A percentile compares a stretch with the other conserved stretches of the same genome.
phyloP scores from a whole-genome alignment of 1,140 invertebrate genomes.

The Druon quercuslanigerum region DNA sequence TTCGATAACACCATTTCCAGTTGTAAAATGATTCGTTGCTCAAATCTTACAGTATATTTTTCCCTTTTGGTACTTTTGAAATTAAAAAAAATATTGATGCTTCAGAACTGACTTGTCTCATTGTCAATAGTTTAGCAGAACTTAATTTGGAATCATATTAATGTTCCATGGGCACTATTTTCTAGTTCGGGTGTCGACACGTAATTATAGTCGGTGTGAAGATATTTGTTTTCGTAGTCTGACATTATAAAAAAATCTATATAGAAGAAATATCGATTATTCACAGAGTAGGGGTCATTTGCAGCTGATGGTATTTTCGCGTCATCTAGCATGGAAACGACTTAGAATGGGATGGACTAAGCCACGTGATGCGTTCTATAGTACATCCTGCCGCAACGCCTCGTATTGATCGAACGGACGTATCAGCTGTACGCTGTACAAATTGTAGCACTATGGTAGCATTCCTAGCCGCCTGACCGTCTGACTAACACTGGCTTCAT shows the following conservation, averaged over 20 bases:
- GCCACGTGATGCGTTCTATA: slow-evolving; percentile 62
- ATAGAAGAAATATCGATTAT: slow-evolving; percentile 18
- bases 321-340: slow-evolving; percentile 35
- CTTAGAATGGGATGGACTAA: slow-evolving; percentile 58
- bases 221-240: background rate
- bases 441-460: slow-evolving; percentile 48
- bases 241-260: background rate
- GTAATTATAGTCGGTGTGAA: slow-evolving; percentile 6
- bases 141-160: too few species aligned
- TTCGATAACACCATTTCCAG: too few species aligned
- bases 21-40: too few species aligned
- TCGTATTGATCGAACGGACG: slow-evolving; percentile 66
- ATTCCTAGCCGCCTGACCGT: slow-evolving; percentile 46
- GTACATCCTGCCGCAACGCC: slow-evolving; percentile 66
- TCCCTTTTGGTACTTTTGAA: too few species aligned
- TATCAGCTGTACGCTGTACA: slow-evolving; percentile 63
- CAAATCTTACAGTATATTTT: too few species aligned
- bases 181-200: too few species aligned
- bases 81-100: too few species aligned
- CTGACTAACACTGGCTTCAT: slow-evolving; percentile 51
- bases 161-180: too few species aligned
- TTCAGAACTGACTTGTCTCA: too few species aligned
- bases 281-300: background rate
- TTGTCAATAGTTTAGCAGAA: too few species aligned
- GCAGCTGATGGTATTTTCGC: slow-evolving; percentile 2